Conservation (phyloP, 1,140 invertebrate species). For the Batillaria attramentaria region DNA sequence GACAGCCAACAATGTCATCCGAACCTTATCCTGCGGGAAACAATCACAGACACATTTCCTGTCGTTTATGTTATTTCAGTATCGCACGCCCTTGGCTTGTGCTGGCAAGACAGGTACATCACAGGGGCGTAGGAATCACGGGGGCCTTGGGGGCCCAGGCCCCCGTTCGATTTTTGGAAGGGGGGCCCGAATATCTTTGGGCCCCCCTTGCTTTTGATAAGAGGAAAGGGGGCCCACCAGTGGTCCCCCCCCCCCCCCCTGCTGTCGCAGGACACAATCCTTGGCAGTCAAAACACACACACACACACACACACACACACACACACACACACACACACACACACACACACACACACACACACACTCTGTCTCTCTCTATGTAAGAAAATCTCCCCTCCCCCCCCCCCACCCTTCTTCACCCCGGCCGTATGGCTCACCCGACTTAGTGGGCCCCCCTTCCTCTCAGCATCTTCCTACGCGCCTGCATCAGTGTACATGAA, state of each 20-base stretch:
- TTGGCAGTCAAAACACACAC: neutral
- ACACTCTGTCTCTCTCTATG: neutral
- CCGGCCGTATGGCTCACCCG: neutral
- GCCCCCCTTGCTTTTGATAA: neutral
- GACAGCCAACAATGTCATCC: neutral
- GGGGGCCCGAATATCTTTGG: neutral
- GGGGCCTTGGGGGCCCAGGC: neutral
- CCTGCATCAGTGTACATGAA: neutral
- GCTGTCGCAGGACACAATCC: neutral
- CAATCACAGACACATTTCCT: too few species aligned
- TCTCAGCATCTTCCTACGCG: neutral
- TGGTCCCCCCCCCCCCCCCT: too few species aligned
- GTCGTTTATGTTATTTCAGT: too few species aligned
- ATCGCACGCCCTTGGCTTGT: too few species aligned
- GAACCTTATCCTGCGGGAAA: too few species aligned
- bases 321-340: neutral
- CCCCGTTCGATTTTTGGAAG: neutral
- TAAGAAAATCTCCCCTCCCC: neutral
- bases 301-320: constrained; percentile 2
- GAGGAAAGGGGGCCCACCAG: neutral
- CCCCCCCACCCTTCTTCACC: neutral
- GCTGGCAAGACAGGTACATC: too few species aligned
- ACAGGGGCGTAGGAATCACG: too few species aligned
- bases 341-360: neutral
- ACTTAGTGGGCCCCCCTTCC: neutral